A percentile compares a stretch with the other conserved stretches of the same genome.
Evolutionary conservation across 2,113 vertebrate genomes (phyloP).

Genomic region (Colaptes auratus): DNA sequence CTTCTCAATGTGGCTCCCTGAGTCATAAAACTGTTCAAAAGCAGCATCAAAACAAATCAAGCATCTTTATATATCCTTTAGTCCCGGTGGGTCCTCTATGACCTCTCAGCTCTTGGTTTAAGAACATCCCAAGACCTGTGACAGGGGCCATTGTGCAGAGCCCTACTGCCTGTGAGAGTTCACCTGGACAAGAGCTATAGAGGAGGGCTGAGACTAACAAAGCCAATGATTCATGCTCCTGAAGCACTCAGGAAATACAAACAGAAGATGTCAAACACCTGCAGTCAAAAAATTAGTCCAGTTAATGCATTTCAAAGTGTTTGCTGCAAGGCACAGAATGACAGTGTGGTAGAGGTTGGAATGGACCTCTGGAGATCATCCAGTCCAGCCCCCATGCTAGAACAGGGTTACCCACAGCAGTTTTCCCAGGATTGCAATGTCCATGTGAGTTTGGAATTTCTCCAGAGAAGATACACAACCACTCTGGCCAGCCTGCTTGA

Average conservation of each 20-base stretch:
- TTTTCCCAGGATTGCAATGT: no score
- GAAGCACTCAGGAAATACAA: not conserved
- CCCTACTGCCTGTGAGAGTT: not conserved
- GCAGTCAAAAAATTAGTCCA: not conserved
- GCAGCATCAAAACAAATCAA: not conserved
- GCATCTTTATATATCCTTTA: not conserved
- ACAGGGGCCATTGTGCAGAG: not conserved
- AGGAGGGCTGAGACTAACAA: not conserved
- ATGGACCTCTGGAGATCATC: no score
- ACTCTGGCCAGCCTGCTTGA: no score
- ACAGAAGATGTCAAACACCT: not conserved
- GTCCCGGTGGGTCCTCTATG: not conserved
- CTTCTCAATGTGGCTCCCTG: not conserved
- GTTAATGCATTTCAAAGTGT: not conserved
- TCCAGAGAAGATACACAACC: no score
- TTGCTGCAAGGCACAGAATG: no score
- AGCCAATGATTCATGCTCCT: not conserved
- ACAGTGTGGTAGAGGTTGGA: no score
- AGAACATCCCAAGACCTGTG: not conserved
- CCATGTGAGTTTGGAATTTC: no score
- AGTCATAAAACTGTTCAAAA: constrained; percentile 1
- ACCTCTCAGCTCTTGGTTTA: rapidly evolving
- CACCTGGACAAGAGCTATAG: not conserved
- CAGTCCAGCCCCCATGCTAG: no score
- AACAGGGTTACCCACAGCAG: no score